Percentiles rank a stretch among this genome's conserved stretches.
phyloP scores from a whole-genome alignment of 2,797 vertebrate genomes.

The Sorex maritimensis region DNA sequence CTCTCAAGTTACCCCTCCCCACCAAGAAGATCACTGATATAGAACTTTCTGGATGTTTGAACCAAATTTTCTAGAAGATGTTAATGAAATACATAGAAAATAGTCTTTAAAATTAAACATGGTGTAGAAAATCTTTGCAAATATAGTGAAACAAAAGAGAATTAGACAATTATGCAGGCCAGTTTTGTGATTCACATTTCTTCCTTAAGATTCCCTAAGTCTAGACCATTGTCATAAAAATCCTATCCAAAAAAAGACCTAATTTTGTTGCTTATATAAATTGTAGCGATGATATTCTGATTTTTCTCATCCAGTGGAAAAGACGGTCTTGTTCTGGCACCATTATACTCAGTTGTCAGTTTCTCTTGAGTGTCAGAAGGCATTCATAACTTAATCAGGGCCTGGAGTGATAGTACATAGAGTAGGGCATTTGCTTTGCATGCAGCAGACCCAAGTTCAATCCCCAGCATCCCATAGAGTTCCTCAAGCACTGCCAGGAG shows the following conservation, averaged over 20 bases:
- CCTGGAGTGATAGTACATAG: too few species aligned
- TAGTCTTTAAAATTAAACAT: neutral
- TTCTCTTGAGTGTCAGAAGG: neutral
- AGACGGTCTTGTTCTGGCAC: neutral
- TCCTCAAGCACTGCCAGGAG: too few species aligned
- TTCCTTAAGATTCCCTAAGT: neutral
- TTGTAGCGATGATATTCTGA: neutral
- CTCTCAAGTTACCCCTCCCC: too few species aligned
- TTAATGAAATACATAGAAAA: neutral
- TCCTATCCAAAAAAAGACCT: neutral
- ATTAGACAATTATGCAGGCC: neutral
- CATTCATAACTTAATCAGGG: neutral
- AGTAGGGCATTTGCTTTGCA: too few species aligned
- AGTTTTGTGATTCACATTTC: neutral
- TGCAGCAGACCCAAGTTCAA: too few species aligned
- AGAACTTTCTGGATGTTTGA: constrained; percentile 6
- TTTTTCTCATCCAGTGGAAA: neutral
- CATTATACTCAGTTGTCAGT: constrained; percentile 17
- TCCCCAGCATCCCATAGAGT: too few species aligned
- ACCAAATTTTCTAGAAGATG: too few species aligned
- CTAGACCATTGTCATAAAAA: neutral
- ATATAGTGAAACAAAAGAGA: neutral
- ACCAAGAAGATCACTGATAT: neutral
- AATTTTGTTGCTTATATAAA: constrained; percentile 23
- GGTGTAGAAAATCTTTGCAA: neutral